Evolutionary conservation across 2,113 vertebrate genomes (phyloP), one percentile per base, ranked within the genome.

Genomic region (Nannospalax galili): DNA sequence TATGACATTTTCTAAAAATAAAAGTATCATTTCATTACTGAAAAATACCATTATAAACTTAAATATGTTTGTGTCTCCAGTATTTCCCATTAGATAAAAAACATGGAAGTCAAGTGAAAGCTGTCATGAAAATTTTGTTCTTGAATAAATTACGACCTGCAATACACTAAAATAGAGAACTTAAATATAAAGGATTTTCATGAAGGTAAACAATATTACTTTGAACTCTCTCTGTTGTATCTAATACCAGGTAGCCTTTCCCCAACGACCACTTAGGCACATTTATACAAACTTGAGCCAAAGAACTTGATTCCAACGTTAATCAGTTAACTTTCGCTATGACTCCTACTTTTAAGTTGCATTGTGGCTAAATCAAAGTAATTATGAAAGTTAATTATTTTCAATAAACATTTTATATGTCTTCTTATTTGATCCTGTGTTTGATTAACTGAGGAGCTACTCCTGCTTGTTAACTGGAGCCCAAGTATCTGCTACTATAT

Each of bases 11-110:
- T 86, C 30, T 79, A 37, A 82, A 95, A 75, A 92, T 65, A 48
- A 89, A 94, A 32, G 6, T 56, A 81, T 77, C 7, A 58, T 91
- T 97, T 69, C 60, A 88, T 97, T 90, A 70, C 40, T 88, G 20
- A 94, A 96, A 95, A 93, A 86, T 64, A 67, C 7, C 6, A 77
- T 65, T 84, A 94, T 88, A 93, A 11, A 91, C 1, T 87, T 95
- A 90, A 94, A 77, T 65, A 82, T 78, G 35, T 84, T 91, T 94
- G 6, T 69, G 32, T 79, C 40, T 94, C 88, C 81, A 88, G 48
- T 4, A 93, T 37, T 93, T 90, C 73, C 42, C 26, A 85, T 35
- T 42, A 92, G 15, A 93, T 77, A 70, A 93, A 93, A 52, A 79
- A 37, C 16, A 84, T 45, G 11, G 9, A 65, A 84, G n/a, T 86